Percentiles rank a stretch among this genome's conserved stretches.
Conservation (phyloP, 1,140 invertebrate genomes). For the Bicyclus anynana region DNA sequence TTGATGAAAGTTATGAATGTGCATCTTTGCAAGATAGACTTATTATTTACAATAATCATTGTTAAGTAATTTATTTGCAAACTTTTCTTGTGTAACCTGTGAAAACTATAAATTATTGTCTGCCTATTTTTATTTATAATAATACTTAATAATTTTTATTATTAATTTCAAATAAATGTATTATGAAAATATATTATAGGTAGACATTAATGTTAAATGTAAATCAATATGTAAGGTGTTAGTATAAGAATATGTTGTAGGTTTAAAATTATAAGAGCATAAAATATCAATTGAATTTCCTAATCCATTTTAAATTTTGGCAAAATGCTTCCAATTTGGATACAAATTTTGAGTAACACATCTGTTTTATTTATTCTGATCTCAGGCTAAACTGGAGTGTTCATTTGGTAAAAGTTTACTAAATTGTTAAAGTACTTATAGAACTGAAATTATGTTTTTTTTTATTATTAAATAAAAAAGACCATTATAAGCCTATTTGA, state of each 20-base stretch:
- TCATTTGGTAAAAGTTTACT: conserved; percentile 72
- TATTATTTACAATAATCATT: conserved; percentile 40
- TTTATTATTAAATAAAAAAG: conserved; percentile 72
- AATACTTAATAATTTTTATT: conserved; percentile 20
- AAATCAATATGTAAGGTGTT: conserved; percentile 44
- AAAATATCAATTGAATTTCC: conserved; percentile 33
- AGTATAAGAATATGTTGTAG: conserved; percentile 42
- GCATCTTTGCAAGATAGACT: conserved; percentile 32
- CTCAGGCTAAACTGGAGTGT: conserved; percentile 64
- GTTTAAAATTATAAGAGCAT: conserved; percentile 37
- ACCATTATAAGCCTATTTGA: conserved; percentile 18
- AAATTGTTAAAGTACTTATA: conserved; percentile 75
- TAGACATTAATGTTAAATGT: conserved; percentile 37
- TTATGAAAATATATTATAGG: conserved; percentile 29
- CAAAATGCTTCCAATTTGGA: conserved; percentile 42
- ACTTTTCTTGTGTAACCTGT: conserved; percentile 38
- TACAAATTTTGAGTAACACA: conserved; percentile 37
- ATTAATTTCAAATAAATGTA: conserved; percentile 30
- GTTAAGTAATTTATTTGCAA: conserved; percentile 45
- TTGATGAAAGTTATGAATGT: conserved; percentile 42
- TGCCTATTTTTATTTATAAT: conserved; percentile 27
- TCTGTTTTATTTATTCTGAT: conserved; percentile 67
- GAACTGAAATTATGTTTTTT: conserved; percentile 70
- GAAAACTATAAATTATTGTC: conserved; percentile 39
- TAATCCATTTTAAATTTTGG: conserved; percentile 24